These are phyloP conservation scores for Myotis pilosus DNA, from an alignment of 2,797 vertebrate genomes.

Conservation along the genomic window DNA sequence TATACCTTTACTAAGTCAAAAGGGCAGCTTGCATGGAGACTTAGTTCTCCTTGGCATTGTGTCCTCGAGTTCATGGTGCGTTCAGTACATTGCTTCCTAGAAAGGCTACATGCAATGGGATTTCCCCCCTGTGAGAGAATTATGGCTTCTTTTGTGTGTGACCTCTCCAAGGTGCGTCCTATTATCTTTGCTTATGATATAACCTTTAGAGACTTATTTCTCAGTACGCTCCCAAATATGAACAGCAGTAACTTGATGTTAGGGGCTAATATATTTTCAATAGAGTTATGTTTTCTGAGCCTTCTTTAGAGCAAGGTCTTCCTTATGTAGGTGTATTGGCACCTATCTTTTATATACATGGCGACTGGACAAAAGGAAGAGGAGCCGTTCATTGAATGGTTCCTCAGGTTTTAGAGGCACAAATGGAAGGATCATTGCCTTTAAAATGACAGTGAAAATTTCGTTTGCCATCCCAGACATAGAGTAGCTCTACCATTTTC, in stretches of 20 bases:
- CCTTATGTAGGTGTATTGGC: neutral
- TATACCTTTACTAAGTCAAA: slow-evolving; percentile 57
- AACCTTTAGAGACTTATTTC: slow-evolving; percentile 57
- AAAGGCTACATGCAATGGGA: slow-evolving; percentile 24
- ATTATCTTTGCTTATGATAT: slow-evolving; percentile 60
- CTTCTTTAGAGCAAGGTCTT: slow-evolving; percentile 18
- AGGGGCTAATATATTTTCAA: slow-evolving; percentile 50
- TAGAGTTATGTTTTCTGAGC: slow-evolving; percentile 24
- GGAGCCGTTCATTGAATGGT: neutral
- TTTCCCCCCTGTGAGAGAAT: slow-evolving; percentile 51
- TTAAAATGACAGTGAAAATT: neutral
- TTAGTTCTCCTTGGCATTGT: slow-evolving; percentile 35
- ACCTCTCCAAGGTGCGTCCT: slow-evolving; percentile 58
- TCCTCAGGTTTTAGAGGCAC: neutral
- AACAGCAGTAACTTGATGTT: slow-evolving; percentile 58
- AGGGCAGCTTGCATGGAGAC: neutral
- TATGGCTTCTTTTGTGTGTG: slow-evolving; percentile 39
- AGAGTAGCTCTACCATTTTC: neutral
- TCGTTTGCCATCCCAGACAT: neutral
- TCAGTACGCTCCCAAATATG: slow-evolving; percentile 45
- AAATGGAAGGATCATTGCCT: neutral
- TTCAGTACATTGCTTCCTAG: slow-evolving; percentile 37
- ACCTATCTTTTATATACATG: neutral
- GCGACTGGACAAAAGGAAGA: neutral
- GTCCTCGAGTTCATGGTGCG: slow-evolving; percentile 24